Evolutionary conservation across 2,797 vertebrate genomes (phyloP).

Genomic region (Gallinago nigripennis): DNA sequence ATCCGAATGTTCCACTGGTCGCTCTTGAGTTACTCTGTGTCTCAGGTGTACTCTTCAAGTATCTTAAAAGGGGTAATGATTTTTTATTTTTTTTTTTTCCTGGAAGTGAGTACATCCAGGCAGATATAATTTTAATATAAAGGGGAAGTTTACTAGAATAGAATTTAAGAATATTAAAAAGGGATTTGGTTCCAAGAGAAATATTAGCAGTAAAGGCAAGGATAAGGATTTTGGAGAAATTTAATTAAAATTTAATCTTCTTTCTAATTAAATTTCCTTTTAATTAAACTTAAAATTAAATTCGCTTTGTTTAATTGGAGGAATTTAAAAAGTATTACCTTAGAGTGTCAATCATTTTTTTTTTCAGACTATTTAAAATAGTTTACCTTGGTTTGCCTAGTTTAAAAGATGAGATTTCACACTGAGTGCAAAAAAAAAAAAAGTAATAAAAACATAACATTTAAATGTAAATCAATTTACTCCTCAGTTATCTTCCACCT

Average conservation of each 20-base stretch:
- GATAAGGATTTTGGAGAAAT: constrained; percentile 83
- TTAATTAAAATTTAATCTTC: constrained; percentile 87
- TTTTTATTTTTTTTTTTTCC: constrained; percentile 43
- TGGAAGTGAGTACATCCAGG: constrained; percentile 72
- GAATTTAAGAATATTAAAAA: constrained; percentile 85
- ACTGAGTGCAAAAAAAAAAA: constrained; percentile 21
- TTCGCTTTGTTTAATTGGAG: constrained; percentile 81
- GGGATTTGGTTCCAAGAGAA: constrained; percentile 82
- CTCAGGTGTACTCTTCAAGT: constrained; percentile 74
- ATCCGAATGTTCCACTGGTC: constrained; percentile 38
- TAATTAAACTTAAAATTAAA: constrained; percentile 87
- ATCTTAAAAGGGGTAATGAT: constrained; percentile 76
- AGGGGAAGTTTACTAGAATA: constrained; percentile 79
- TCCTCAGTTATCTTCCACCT: background rate
- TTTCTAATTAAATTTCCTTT: constrained; percentile 85
- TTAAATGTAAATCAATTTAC: constrained; percentile 68
- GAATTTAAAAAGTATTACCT: constrained; percentile 83
- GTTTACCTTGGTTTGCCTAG: constrained; percentile 64
- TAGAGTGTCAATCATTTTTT: constrained; percentile 77
- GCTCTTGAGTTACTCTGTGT: constrained; percentile 54
- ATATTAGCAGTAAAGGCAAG: constrained; percentile 81
- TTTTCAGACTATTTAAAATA: constrained; percentile 43
- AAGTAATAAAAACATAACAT: constrained; percentile 64
- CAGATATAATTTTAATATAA: constrained; percentile 79
- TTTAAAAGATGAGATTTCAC: constrained; percentile 69